phyloP scores from a whole-genome alignment of 2,888 invertebrate species.

The Morpho deidamia region DNA sequence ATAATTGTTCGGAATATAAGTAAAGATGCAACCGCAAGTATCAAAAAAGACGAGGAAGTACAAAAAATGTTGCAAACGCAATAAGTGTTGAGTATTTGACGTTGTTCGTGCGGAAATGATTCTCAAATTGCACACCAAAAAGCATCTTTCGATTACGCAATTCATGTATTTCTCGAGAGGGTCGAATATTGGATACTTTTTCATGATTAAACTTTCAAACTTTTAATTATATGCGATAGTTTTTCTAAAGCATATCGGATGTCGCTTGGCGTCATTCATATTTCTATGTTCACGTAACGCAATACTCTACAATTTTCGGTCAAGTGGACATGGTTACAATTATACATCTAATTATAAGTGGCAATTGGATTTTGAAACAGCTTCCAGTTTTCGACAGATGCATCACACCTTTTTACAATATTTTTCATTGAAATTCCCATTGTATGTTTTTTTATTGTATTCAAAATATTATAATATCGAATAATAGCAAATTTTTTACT shows the following conservation, averaged over 20 bases:
- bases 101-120: slow-evolving; percentile 69
- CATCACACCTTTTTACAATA: slow-evolving; percentile 18
- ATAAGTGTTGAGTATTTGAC: slow-evolving; percentile 59
- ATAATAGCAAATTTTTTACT: too few relatives aligned
- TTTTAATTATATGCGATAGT: slow-evolving; percentile 11
- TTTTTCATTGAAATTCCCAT: too few relatives aligned
- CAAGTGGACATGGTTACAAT: slow-evolving; percentile 46
- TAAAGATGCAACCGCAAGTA: slow-evolving; percentile 42
- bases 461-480: too few relatives aligned
- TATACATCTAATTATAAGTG: slow-evolving; percentile 42
- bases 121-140: slow-evolving; percentile 71
- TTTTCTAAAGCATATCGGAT: slow-evolving; percentile 40
- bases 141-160: slow-evolving; percentile 58
- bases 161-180: slow-evolving; percentile 27
- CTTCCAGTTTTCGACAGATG: slow-evolving; percentile 45
- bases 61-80: slow-evolving; percentile 50
- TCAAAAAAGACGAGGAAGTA: slow-evolving; percentile 46
- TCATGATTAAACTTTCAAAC: neutral
- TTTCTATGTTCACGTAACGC: slow-evolving; percentile 40
- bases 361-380: slow-evolving; percentile 42
- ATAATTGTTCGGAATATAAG: slow-evolving; percentile 15
- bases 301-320: slow-evolving; percentile 57
- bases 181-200: slow-evolving; percentile 22
- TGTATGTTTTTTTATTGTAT: neutral
- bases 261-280: slow-evolving; percentile 48